Percentiles rank a stretch among this genome's conserved stretches.
Conservation (phyloP, 2,113 vertebrate genomes). For the Gymnobelideus leadbeateri region DNA sequence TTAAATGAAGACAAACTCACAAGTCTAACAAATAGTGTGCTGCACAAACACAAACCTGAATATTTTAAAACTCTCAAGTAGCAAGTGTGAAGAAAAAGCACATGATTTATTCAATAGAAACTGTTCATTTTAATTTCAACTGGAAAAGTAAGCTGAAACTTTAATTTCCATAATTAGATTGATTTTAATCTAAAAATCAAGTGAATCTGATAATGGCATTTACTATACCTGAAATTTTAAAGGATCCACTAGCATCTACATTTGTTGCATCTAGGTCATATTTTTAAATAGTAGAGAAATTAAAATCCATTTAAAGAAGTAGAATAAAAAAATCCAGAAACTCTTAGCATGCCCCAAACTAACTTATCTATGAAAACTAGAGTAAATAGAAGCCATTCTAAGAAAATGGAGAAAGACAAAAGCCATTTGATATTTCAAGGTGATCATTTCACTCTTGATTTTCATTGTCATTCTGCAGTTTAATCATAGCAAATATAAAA, state of each 20-base stretch:
- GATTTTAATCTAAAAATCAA: neutral
- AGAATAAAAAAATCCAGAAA: conserved; percentile 45
- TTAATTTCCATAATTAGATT: conserved; percentile 37
- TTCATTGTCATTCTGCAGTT: neutral
- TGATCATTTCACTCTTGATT: neutral
- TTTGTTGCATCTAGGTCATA: neutral
- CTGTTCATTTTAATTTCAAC: conserved; percentile 32
- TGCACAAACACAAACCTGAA: conserved; percentile 28
- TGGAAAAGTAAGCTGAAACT: conserved; percentile 11
- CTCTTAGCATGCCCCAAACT: neutral
- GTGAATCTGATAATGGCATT: neutral
- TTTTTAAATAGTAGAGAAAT: conserved; percentile 37
- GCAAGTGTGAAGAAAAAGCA: conserved; percentile 32
- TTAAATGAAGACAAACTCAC: neutral
- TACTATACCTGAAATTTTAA: conserved; percentile 38
- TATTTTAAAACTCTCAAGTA: conserved; percentile 29
- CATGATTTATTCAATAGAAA: conserved; percentile 26
- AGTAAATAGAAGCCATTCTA: neutral
- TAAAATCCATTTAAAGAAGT: conserved; percentile 56
- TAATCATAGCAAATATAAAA: neutral
- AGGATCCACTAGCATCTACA: conserved; percentile 25
- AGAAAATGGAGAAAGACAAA: neutral
- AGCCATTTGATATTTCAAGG: neutral
- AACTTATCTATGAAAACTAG: neutral
- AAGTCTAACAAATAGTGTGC: neutral